Conservation (phyloP, 2,113 vertebrate genomes). For the Clarias macrocephalus region DNA sequence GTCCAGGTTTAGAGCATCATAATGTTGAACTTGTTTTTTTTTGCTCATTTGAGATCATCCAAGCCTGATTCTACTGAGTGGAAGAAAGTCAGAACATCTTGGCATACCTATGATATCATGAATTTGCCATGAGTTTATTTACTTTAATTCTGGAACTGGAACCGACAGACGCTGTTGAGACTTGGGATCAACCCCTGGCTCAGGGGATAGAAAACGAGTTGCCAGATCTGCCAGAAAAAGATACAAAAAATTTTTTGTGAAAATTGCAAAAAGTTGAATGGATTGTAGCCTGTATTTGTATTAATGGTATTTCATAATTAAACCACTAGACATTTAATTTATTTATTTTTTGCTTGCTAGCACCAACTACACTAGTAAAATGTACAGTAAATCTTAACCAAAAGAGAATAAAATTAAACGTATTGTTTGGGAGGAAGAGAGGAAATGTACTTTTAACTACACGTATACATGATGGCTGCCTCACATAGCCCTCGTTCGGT, state of each 20-base stretch:
- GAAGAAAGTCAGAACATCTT: no score
- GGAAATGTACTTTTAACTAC: no score
- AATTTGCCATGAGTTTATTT: background rate
- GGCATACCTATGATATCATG: background rate
- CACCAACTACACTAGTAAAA: no score
- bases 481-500: no score
- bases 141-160: background rate
- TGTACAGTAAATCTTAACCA: no score
- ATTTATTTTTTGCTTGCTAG: background rate
- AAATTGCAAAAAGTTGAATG: background rate
- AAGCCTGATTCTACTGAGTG: background rate
- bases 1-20: background rate
- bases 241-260: no score
- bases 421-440: background rate
- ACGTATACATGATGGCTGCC: no score
- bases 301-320: background rate
- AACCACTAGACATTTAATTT: background rate
- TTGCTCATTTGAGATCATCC: background rate
- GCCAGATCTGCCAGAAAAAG: background rate
- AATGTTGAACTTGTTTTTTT: constrained; percentile 8
- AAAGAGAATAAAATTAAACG: background rate
- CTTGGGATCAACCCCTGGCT: background rate
- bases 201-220: background rate
- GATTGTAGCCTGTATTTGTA: background rate
- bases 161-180: background rate